Evolutionary conservation across 2,113 vertebrate genomes (phyloP).

Genomic region (Ploceus nigricollis): DNA sequence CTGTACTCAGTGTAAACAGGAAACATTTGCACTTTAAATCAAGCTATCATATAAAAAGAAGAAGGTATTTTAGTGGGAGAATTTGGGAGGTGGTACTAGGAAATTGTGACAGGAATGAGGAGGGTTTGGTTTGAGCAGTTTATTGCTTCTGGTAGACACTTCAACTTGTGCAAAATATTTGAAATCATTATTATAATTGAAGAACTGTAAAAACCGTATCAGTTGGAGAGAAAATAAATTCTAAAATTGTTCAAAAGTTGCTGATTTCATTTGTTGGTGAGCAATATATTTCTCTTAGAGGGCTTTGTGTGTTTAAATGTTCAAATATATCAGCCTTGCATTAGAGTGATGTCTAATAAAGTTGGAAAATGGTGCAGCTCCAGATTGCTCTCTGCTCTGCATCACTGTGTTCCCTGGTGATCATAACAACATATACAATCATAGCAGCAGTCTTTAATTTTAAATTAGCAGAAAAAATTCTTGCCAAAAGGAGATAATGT

Average conservation of each 20-base stretch:
- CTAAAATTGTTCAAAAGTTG: background rate
- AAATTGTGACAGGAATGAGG: background rate
- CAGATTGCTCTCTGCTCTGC: background rate
- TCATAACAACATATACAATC: background rate
- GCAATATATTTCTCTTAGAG: background rate
- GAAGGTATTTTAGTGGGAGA: background rate
- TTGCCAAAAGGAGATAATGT: background rate
- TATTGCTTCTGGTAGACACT: background rate
- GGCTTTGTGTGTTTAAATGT: background rate
- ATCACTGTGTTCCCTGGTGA: background rate
- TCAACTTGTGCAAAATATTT: background rate
- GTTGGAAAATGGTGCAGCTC: background rate
- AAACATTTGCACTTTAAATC: slow-evolving; percentile 17
- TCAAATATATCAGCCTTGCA: background rate
- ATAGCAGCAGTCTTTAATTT: background rate
- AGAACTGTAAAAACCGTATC: background rate
- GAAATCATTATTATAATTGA: background rate
- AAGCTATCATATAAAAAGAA: background rate
- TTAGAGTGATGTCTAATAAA: background rate
- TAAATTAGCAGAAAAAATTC: background rate
- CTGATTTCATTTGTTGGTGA: background rate
- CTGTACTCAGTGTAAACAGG: background rate
- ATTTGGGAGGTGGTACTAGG: background rate
- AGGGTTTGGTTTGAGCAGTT: background rate
- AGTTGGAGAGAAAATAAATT: background rate